phyloP scores from a whole-genome alignment of 2,113 vertebrate genomes.

The Rostratula benghalensis region DNA sequence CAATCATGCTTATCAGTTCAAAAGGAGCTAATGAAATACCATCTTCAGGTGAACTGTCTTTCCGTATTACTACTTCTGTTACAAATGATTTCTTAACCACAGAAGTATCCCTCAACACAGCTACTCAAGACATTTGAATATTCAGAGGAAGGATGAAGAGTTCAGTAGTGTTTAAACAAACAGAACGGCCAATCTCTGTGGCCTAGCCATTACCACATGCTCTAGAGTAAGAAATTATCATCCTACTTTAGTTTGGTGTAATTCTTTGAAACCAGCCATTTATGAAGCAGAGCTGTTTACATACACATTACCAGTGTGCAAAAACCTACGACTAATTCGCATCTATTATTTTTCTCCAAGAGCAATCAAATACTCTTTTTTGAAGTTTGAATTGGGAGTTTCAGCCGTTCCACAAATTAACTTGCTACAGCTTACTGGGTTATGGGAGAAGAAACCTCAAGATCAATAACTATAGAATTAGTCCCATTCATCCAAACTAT shows the following conservation, averaged over 20 bases:
- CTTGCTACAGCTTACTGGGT: neutral
- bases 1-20: conserved; percentile 21
- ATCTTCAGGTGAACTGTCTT: conserved; percentile 50
- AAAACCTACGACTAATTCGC: neutral
- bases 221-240: neutral
- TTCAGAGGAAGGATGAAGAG: neutral
- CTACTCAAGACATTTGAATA: neutral
- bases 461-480: conserved; percentile 33
- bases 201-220: neutral
- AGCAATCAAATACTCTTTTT: neutral
- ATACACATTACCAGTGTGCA: neutral
- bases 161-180: neutral
- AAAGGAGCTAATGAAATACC: conserved; percentile 63
- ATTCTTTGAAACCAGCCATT: neutral
- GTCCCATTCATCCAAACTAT: conserved; percentile 26
- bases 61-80: conserved; percentile 27
- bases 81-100: conserved; percentile 53
- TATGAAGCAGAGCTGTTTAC: neutral
- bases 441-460: neutral
- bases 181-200: neutral
- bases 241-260: neutral
- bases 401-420: conserved; percentile 7
- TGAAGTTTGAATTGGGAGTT: neutral
- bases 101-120: conserved; percentile 2
- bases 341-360: neutral